Evolutionary conservation across 2,888 invertebrate species (phyloP).

Genomic region (Eupithecia dodoneata): DNA sequence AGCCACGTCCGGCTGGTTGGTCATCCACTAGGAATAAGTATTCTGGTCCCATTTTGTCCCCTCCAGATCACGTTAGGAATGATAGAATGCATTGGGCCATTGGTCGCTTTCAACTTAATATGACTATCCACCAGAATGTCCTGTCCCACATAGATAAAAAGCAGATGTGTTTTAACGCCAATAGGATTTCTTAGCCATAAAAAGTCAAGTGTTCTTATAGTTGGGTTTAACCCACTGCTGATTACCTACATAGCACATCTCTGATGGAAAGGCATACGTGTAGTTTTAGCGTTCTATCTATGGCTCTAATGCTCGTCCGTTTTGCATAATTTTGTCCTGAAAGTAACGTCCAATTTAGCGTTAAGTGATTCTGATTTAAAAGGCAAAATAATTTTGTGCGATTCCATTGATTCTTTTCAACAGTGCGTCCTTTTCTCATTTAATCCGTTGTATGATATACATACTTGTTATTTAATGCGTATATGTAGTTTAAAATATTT

Average conservation of each 20-base stretch:
- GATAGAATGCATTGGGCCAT: slow-evolving; percentile 70
- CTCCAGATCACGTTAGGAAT: slow-evolving; percentile 78
- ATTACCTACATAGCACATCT: neutral
- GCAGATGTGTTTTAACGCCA: neutral
- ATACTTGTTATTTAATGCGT: slow-evolving; percentile 72
- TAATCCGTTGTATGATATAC: slow-evolving; percentile 62
- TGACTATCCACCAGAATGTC: neutral
- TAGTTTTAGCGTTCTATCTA: slow-evolving; percentile 26
- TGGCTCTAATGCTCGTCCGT: slow-evolving; percentile 72
- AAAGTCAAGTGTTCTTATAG: neutral
- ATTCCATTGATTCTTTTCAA: slow-evolving; percentile 56
- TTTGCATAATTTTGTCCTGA: slow-evolving; percentile 79
- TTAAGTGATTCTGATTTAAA: slow-evolving; percentile 75
- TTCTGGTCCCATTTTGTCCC: slow-evolving; percentile 79
- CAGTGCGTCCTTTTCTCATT: slow-evolving; percentile 57
- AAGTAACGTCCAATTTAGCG: slow-evolving; percentile 82
- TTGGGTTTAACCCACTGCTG: neutral
- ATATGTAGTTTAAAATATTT: slow-evolving; percentile 55
- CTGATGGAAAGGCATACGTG: neutral
- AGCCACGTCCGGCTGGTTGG: slow-evolving; percentile 79
- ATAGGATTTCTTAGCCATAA: neutral
- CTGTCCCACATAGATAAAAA: neutral
- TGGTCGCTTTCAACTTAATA: slow-evolving; percentile 44
- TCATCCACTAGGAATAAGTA: slow-evolving; percentile 81
- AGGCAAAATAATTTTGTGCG: slow-evolving; percentile 55